Evolutionary conservation across 2,113 vertebrate species (phyloP).

Genomic region (Alethe castanea): DNA sequence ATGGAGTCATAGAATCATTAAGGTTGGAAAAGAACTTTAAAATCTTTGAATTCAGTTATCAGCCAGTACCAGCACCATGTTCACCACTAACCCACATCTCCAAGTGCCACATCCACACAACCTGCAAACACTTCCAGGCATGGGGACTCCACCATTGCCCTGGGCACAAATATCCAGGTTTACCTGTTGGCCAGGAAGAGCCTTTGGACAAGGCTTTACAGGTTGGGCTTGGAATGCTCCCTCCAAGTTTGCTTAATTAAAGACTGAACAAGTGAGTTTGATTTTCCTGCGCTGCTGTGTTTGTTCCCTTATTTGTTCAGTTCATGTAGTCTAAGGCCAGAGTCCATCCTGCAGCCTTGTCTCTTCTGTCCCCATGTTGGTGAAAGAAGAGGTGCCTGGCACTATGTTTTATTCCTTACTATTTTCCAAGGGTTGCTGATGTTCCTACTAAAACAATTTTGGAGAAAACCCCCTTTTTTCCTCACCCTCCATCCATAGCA

Average conservation of each 20-base stretch:
- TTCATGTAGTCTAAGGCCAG: neutral
- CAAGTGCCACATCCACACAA: fast-evolving
- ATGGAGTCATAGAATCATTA: neutral
- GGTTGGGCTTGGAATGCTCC: neutral
- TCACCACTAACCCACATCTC: neutral
- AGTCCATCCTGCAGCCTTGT: neutral
- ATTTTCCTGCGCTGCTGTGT: neutral
- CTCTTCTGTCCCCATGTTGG: neutral
- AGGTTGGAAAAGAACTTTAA: neutral
- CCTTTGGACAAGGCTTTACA: neutral
- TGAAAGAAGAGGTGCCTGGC: neutral
- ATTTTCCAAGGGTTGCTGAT: neutral
- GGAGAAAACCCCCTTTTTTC: neutral
- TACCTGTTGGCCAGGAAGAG: neutral
- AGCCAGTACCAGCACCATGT: neutral
- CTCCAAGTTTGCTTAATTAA: neutral
- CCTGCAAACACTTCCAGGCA: neutral
- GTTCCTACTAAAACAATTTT: neutral
- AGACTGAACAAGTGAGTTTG: neutral
- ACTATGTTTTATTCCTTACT: neutral
- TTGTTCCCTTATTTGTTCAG: neutral
- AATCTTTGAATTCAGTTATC: neutral
- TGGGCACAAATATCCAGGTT: neutral
- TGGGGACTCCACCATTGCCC: neutral
- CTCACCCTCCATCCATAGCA: neutral